Evolutionary conservation across 1,140 invertebrate genomes (phyloP), one percentile per base, ranked within the genome.

Genomic region (Drosophila kepulauana): DNA sequence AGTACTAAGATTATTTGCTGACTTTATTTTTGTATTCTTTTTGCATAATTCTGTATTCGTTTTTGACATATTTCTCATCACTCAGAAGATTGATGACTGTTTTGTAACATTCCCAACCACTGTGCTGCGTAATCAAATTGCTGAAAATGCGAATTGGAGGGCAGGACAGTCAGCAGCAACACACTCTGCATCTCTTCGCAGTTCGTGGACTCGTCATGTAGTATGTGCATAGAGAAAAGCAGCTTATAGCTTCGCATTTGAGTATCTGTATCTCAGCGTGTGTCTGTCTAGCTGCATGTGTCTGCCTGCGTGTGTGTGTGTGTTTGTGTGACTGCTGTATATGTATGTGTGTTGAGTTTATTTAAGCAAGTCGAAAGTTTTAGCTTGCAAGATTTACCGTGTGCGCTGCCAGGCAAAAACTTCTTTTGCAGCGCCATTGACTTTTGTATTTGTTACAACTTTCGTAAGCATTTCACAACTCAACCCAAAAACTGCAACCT

Each of bases 341-440:
- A 28, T 69, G 57, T 70, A 28, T 52, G 64, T 77, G 52, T 64
- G 75, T 59, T 68, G 56, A 80, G 85, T 85, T 89, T 89, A 89
- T 89, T 89, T 89, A 89, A 88, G 85, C 80, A 78, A 88, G 85
- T 81, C 77, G 75, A 89, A 89, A 89, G 85, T 89, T 88, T 89
- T 85, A 75, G 81, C 85, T 78, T 52, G 78, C 59, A 89, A 89
- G 86, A 89, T 89, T 89, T 85, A 89, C 84, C 86, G 77, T 89
- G 75, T 82, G 77, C 84, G 75, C 85, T 86, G 78, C 80, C 82
- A 86, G 82, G 78, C 79, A 66, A 85, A 89, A 89, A 89, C 81
- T 89, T 89, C 81, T 89, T 89, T 89, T 89, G 86, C 85, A 89
- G 85, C 85, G 79, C 85, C 85, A 88, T 89, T 89, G 85, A 89